Conservation (phyloP, 2,797 vertebrate species). For the Myotis pilosus region DNA sequence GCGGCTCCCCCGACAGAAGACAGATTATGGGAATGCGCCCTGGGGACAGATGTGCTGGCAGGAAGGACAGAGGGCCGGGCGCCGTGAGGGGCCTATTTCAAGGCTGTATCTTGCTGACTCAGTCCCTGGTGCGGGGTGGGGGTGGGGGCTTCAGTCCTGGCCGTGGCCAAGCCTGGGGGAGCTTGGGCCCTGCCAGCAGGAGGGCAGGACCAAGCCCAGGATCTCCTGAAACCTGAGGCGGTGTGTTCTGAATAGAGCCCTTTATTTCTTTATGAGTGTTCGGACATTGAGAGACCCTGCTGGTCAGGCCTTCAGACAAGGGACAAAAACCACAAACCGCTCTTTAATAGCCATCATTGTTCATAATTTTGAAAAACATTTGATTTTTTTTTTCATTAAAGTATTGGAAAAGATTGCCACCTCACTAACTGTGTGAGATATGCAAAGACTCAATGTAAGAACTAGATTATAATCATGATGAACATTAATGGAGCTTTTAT, state of each 20-base stretch:
- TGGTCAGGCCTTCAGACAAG: neutral
- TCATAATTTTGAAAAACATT: neutral
- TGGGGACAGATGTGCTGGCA: neutral
- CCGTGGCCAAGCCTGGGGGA: neutral
- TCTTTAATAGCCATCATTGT: neutral
- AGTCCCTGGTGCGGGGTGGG: neutral
- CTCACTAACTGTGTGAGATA: neutral
- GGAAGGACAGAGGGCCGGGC: slow-evolving; percentile 48
- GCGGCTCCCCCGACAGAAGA: accelerated
- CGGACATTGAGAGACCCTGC: too few relatives aligned
- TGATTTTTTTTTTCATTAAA: neutral
- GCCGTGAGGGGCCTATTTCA: neutral
- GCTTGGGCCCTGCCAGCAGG: neutral
- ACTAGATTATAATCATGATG: neutral
- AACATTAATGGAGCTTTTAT: neutral
- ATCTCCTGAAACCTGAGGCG: neutral
- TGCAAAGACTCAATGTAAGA: neutral
- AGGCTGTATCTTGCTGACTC: neutral
- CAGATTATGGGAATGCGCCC: accelerated
- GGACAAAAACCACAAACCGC: neutral
- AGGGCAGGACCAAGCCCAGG: neutral
- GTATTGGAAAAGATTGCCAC: too few relatives aligned
- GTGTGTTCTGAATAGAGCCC: neutral
- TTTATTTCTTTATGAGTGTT: neutral
- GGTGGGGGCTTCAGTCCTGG: neutral